Evolutionary conservation across 1,140 invertebrate species (phyloP).

Genomic region (Oncopodura yosiiana): DNA sequence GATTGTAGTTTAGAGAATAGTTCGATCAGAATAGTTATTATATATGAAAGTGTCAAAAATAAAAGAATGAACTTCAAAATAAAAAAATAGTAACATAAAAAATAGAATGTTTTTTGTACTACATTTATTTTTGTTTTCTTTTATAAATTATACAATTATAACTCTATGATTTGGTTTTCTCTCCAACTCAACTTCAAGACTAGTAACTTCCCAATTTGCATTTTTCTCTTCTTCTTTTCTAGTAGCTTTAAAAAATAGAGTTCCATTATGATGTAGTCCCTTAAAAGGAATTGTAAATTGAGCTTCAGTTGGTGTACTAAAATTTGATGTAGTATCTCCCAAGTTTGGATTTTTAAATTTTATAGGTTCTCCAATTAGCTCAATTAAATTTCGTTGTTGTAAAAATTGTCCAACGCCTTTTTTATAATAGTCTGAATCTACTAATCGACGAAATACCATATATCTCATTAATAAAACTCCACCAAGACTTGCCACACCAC

Average conservation of each 20-base stretch:
- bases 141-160: no score
- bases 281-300: slow-evolving; percentile 50
- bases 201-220: not conserved
- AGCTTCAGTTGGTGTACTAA: slow-evolving; percentile 44
- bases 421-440: slow-evolving; percentile 47
- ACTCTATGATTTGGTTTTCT: no score
- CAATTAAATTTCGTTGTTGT: slow-evolving; percentile 46
- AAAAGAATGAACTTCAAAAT: no score
- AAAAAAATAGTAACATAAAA: no score
- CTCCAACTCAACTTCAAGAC: not conserved
- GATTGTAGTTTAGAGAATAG: no score
- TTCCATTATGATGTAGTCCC: slow-evolving; percentile 51
- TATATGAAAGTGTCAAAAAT: no score
- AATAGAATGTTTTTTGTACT: no score
- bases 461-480: slow-evolving; percentile 42
- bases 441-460: slow-evolving; percentile 44
- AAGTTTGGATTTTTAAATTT: slow-evolving; percentile 50
- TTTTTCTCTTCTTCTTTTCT: slow-evolving; percentile 17
- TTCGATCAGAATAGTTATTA: no score
- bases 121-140: no score
- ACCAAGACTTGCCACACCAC: slow-evolving; percentile 42
- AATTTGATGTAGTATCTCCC: slow-evolving; percentile 46
- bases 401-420: slow-evolving; percentile 47
- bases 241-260: slow-evolving; percentile 46
- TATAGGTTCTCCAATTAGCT: slow-evolving; percentile 54